Evolutionary conservation across 2,888 invertebrate genomes (phyloP).

Genomic region (Acheta domesticus): DNA sequence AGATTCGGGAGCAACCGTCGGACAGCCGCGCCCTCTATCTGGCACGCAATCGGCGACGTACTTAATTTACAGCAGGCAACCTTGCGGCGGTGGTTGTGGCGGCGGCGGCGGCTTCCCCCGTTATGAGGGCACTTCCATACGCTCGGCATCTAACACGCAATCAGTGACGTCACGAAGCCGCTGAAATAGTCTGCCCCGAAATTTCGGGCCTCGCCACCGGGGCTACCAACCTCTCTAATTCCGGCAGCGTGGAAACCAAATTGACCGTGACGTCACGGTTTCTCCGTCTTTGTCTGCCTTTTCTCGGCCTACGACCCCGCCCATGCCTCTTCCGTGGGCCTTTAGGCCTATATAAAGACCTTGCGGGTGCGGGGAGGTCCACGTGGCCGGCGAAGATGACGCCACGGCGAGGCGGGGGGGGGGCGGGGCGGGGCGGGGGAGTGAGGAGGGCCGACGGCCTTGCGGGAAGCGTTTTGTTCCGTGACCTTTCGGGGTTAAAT

Average conservation of each 20-base stretch:
- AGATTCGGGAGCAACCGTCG: neutral
- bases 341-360: too few species aligned
- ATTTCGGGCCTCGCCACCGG: neutral
- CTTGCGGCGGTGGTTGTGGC: neutral
- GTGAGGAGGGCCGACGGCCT: too few species aligned
- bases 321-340: too few species aligned
- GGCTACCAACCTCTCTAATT: neutral
- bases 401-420: accelerated
- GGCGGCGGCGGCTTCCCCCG: neutral
- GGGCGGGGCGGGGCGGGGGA: too few species aligned
- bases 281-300: neutral
- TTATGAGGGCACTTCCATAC: neutral
- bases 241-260: neutral
- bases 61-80: constrained; percentile 18
- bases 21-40: neutral
- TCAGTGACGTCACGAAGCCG: neutral
- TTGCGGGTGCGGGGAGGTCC: too few species aligned
- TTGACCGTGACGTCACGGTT: constrained; percentile 2
- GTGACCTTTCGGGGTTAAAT: neutral
- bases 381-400: too few species aligned
- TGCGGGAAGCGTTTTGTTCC: neutral
- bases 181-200: neutral
- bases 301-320: too few species aligned
- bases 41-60: constrained; percentile 3
- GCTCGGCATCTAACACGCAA: neutral